Base-by-base conservation (phyloP, 2,888 invertebrate genomes). In the Pardosa pseudoannulata region DNA sequence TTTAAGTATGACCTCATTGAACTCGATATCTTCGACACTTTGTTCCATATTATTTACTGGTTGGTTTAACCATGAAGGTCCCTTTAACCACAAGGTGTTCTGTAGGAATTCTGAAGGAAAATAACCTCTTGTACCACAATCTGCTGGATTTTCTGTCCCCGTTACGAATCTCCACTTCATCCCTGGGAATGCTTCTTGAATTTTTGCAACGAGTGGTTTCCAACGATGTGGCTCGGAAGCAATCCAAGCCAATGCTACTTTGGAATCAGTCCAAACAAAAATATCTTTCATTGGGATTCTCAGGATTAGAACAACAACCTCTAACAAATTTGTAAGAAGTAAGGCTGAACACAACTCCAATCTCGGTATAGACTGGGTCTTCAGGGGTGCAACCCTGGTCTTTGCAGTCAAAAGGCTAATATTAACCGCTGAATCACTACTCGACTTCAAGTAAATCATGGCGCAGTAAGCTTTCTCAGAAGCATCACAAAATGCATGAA, bases 141-240 rank as follows among this genome's bases (percentile, higher is more conserved):
- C n/a, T n/a, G n/a, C n/a, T n/a, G n/a, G n/a, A n/a, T n/a, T n/a
- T n/a, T n/a, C n/a, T n/a, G n/a, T n/a, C n/a, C n/a, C n/a, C n/a
- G n/a, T n/a, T n/a, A n/a, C n/a, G n/a, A n/a, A n/a, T n/a, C n/a
- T n/a, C n/a, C n/a, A n/a, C n/a, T n/a, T n/a, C n/a, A n/a, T n/a
- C n/a, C n/a, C n/a, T n/a, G n/a, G n/a, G n/a, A n/a, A n/a, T n/a
- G n/a, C n/a, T n/a, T n/a, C n/a, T n/a, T n/a, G n/a, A n/a, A n/a
- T n/a, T n/a, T 90, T 90, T 0, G 65, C 50, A 0, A 90, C 89
- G 76, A 89, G 90, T 0, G 88, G 27, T 74, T 89, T 89, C 83
- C 87, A 85, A 16, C 70, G 41, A 9, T 70, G 16, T 1, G 88
- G 74, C 6, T 67, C 41, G 0, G 81, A 67, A 23, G 81, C 50